These are phyloP conservation scores for Abscondita cerata DNA, from an alignment of 2,888 invertebrate genomes.

Conservation along the genomic window DNA sequence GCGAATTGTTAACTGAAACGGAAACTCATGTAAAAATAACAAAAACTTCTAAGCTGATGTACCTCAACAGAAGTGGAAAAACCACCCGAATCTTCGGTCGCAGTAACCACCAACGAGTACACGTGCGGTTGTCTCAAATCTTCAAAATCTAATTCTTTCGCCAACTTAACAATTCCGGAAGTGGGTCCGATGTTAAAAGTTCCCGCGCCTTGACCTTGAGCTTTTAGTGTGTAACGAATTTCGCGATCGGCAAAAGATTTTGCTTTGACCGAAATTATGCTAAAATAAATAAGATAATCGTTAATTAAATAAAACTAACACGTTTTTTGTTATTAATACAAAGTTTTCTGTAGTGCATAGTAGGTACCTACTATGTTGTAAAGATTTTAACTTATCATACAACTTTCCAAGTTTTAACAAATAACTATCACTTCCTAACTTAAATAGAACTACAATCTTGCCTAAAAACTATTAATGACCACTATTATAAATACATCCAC, in stretches of 20 bases:
- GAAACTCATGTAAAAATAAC: conserved; percentile 9
- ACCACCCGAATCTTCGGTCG: conserved; percentile 97
- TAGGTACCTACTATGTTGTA: no score
- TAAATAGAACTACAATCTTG: no score
- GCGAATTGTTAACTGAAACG: conserved; percentile 83
- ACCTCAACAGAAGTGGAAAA: conserved; percentile 95
- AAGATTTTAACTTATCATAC: no score
- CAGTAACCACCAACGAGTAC: conserved; percentile 91
- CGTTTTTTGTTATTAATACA: no score
- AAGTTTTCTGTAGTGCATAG: no score
- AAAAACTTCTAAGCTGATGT: conserved; percentile 36
- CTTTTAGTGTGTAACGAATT: conserved; percentile 94
- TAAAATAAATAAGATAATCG: conserved; percentile 57
- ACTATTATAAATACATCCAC: no score
- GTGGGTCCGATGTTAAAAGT: conserved; percentile 95
- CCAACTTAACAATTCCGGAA: conserved; percentile 93
- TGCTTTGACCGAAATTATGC: conserved; percentile 95
- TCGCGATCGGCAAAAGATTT: conserved; percentile 97
- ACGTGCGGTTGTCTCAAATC: conserved; percentile 93
- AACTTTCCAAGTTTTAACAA: no score
- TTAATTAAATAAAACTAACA: background rate
- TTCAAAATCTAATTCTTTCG: conserved; percentile 96
- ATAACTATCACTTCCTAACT: no score
- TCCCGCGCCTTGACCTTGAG: conserved; percentile 92
- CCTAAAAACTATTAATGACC: no score